Base-by-base conservation (phyloP, 1,140 invertebrate species). In the Zaprionus ornatus region DNA sequence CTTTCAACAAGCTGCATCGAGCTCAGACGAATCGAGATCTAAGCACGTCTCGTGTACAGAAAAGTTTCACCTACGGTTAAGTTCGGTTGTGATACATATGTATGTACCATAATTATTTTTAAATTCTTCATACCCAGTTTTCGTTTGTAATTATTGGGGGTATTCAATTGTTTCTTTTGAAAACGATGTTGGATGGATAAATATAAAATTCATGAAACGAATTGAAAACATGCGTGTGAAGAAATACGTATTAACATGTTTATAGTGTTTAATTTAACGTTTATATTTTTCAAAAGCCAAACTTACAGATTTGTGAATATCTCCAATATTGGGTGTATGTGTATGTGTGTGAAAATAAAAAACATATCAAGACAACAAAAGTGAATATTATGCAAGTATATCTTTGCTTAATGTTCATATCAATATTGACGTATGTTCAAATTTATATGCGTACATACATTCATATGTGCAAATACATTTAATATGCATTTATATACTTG, bases 11-110 rank as follows among this genome's bases (percentile, higher is more conserved):
- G 66, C 56, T 78, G 66, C 80, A 75, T 72, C 82, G 65, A 70
- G 71, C 77, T 74, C 59, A 76, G 74, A 72, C 74, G 65, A 76
- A 76, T 76, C 69, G 64, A 77, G 56, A 74, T 82, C 73, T 79
- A 74, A 76, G 68, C 68, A 66, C 69, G 74, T 69, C 68, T 66
- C 29, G 68, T 48, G 40, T 75, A 69, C 67, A 82, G 57, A 88
- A 64, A 73, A 87, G 85, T 74, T 87, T 88, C 67, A 69, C 77
- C 67, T 59, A 77, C 82, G 67, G 77, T 64, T 71, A 71, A 70
- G 71, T 76, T 74, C 73, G 80, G 70, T 80, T 69, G 80, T 75
- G 70, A 66, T 54, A 69, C n/a, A 42, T 60, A 65, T 72, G 35
- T 19, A 60, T 17, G 60, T 76, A 17, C 45, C 19, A 23, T 5